Evolutionary conservation across 2,888 invertebrate genomes (phyloP).

Genomic region (Incurvaria masculella): DNA sequence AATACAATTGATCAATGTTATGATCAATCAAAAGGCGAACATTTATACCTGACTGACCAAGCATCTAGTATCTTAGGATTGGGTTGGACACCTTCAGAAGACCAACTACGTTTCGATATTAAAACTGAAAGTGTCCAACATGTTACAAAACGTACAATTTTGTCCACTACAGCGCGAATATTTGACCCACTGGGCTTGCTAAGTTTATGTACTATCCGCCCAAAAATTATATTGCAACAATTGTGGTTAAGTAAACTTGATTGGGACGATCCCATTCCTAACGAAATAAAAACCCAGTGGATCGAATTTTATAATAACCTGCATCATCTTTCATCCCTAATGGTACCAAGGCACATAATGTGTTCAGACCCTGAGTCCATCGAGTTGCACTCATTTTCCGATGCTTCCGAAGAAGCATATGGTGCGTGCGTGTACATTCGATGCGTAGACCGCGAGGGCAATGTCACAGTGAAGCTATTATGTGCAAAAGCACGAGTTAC

Average conservation of each 20-base stretch:
- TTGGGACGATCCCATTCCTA: constrained; percentile 18
- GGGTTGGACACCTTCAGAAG: too few relatives aligned
- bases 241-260: constrained; percentile 16
- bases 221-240: constrained; percentile 19
- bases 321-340: too few relatives aligned
- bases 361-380: not conserved
- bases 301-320: constrained; percentile 3
- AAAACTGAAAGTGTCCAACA: too few relatives aligned
- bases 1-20: too few relatives aligned
- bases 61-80: too few relatives aligned
- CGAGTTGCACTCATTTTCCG: constrained; percentile 18
- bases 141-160: constrained; percentile 17
- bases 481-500: constrained; percentile 19
- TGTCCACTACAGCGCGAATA: constrained; percentile 17
- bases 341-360: too few relatives aligned
- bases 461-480: constrained; percentile 13
- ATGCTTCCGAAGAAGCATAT: constrained; percentile 16
- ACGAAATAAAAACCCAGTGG: constrained; percentile 10
- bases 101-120: too few relatives aligned
- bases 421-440: constrained; percentile 18
- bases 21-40: too few relatives aligned
- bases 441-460: constrained; percentile 1
- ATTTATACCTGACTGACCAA: too few relatives aligned
- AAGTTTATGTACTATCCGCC: constrained; percentile 13
- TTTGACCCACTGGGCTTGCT: constrained; percentile 19